Base-by-base conservation (phyloP, 2,888 invertebrate genomes). In the Willowsia nigromaculata region DNA sequence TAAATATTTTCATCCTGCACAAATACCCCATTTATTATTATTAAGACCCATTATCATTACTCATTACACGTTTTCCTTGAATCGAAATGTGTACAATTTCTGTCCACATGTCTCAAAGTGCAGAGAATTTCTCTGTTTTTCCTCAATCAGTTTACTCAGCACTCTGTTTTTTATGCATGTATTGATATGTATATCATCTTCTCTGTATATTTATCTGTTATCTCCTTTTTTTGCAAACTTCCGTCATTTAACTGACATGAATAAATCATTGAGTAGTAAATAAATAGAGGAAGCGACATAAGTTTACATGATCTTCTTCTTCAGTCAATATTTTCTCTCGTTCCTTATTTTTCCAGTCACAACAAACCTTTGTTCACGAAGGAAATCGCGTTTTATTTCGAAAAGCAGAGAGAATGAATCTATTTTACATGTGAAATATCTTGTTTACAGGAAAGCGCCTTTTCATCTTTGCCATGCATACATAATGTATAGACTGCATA, bases 171-270 rank as follows among this genome's bases (percentile, higher is more conserved):
- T n/a, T 53, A n/a, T 53, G 18, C n/a, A 50, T 40, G 5, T 59
- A 59, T 59, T 59, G 25, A n/a, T 27, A 3, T 56, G 27, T 13
- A 56, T 56, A 25, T 43, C 43, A 43, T 43, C 11, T 43, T 43
- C 11, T 59, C 11, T 59, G 59, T 59, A 30, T 30, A 13, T 27
- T 15, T 59, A 30, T 30, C 13, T 59, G 59, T 15, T 59, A 59
- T 30, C 59, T 59, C 13, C 9, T 27, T 47, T 76, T 76, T 76
- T 88, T 71, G 82, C 82, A 82, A 82, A 82, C 87, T 88, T 88
- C 87, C 87, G 87, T 88, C 87, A 88, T 88, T 56, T 74, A 27
- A 47, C 82, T 59, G 74, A 82, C 62, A 53, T 30, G 43, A 81
- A 71, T 80, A 87, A 87, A 43, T 84, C 68, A 68, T 18, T 74